phyloP scores from a whole-genome alignment of 1,140 invertebrate genomes.

The Micrasema minimum region DNA sequence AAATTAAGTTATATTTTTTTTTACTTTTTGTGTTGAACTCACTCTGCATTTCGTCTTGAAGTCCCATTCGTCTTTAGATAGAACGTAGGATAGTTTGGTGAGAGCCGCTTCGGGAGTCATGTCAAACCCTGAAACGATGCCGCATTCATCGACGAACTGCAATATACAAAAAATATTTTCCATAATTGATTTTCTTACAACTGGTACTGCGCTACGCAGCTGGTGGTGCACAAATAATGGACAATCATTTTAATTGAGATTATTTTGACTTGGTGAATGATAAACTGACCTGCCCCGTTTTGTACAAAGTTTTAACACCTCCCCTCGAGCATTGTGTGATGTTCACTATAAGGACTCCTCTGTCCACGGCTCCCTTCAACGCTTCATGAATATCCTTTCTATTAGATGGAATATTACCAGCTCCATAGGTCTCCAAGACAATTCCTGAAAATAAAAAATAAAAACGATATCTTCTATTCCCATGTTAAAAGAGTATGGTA shows the following conservation, averaged over 20 bases:
- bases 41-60: conserved; percentile 77
- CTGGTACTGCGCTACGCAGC: no score
- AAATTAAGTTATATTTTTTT: no score
- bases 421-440: conserved; percentile 92
- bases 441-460: conserved; percentile 67
- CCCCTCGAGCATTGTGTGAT: conserved; percentile 90
- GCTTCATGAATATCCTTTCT: conserved; percentile 84
- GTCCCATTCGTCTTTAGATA: conserved; percentile 85
- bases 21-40: conserved; percentile 48
- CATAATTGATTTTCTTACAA: neutral
- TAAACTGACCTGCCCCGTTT: conserved; percentile 77
- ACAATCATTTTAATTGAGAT: no score
- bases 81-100: conserved; percentile 90
- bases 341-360: conserved; percentile 92
- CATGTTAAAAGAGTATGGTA: no score
- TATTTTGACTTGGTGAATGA: neutral
- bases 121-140: conserved; percentile 90
- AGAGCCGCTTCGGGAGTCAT: conserved; percentile 96
- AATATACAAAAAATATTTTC: conserved; percentile 40
- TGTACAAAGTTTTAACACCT: conserved; percentile 81
- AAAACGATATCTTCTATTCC: no score
- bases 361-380: conserved; percentile 76
- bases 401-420: conserved; percentile 91
- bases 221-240: no score
- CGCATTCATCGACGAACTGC: conserved; percentile 69